A percentile compares a stretch with the other conserved stretches of the same genome.
These are phyloP conservation scores for Boloria euphrosyne DNA, from an alignment of 2,888 invertebrate species.

Conservation along the genomic window DNA sequence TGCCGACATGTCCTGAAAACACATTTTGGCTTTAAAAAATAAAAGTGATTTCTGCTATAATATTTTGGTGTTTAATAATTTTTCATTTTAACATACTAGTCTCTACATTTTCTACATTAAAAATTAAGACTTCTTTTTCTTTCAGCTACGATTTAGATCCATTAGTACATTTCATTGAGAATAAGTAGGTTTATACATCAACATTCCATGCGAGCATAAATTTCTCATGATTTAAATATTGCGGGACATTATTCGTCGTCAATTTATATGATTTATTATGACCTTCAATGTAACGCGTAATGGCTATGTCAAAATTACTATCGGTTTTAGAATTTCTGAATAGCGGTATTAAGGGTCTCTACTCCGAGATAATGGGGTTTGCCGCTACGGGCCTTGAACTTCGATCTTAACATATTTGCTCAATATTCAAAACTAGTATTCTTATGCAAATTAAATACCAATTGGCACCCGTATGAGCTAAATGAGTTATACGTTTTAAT, in stretches of 20 bases:
- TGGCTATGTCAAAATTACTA: slow-evolving; percentile 20
- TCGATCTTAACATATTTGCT: slow-evolving; percentile 29
- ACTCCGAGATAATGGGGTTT: slow-evolving; percentile 19
- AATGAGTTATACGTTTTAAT: slow-evolving; percentile 29
- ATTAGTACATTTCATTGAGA: slow-evolving; percentile 15
- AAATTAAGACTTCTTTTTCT: too few species aligned
- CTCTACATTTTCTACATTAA: too few species aligned
- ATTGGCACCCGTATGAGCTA: slow-evolving; percentile 31
- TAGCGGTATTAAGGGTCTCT: slow-evolving; percentile 21
- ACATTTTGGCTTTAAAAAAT: neutral
- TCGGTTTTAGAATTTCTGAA: slow-evolving; percentile 24
- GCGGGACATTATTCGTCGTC: slow-evolving; percentile 25
- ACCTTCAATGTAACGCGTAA: slow-evolving; percentile 22
- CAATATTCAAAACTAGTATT: slow-evolving; percentile 31
- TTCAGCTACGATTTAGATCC: too few species aligned
- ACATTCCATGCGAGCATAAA: slow-evolving; percentile 21
- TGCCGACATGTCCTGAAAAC: slow-evolving; percentile 93
- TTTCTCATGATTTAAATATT: slow-evolving; percentile 26
- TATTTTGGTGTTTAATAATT: neutral
- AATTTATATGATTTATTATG: slow-evolving; percentile 19
- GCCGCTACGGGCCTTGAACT: slow-evolving; percentile 34
- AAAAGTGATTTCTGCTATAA: neutral
- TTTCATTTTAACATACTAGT: too few species aligned
- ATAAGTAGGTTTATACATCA: slow-evolving; percentile 3
- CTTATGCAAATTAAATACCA: slow-evolving; percentile 31